Base-by-base conservation (phyloP, 2,797 vertebrate species). In the Anas georgica region DNA sequence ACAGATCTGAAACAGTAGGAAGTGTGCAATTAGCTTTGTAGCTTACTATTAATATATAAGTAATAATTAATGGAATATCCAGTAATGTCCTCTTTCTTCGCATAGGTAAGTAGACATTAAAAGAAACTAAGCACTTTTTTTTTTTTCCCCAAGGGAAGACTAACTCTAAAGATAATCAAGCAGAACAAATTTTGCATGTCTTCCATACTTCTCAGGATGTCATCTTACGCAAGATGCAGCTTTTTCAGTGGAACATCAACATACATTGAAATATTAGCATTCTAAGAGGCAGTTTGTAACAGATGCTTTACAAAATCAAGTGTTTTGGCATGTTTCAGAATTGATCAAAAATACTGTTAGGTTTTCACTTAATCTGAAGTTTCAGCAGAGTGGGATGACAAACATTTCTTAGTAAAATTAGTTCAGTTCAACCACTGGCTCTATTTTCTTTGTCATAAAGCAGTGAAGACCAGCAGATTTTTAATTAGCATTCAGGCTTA, bases 301-400 rank as follows among this genome's bases (percentile, higher is more conserved):
- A 97, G 96, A 97, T 97, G 96, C 94, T 97, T 93, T 94, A 90
- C 70, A 94, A 96, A 97, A 97, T 96, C 86, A 95, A 91, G 77
- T 93, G 70, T 90, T 96, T 94, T 93, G 90, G 89, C 55, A 84
- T 54, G 92, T 97, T 97, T 97, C 96, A 96, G 90, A 94, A 96
- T 73, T 97, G 75, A 97, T 97, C 93, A 96, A 94, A 94, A 96
- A 92, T 86, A 81, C 91, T 86, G 50, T 93, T 95, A 75, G 50
- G 31, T 93, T 96, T 95, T 86, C 86, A 90, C 74, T 89, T 84
- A 95, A 95, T 94, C 64, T 97, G 95, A 97, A 95, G 63, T 94
- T 97, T 94, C 82, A 75, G 50, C 90, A 95, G 97, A 78, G 88
- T 85, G 88, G n/a, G 46, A 72, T 96, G 91, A 88, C 97, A 97